These are phyloP conservation scores for Aphaenogaster ashmeadi DNA, from an alignment of 1,140 invertebrate genomes.

Conservation along the genomic window DNA sequence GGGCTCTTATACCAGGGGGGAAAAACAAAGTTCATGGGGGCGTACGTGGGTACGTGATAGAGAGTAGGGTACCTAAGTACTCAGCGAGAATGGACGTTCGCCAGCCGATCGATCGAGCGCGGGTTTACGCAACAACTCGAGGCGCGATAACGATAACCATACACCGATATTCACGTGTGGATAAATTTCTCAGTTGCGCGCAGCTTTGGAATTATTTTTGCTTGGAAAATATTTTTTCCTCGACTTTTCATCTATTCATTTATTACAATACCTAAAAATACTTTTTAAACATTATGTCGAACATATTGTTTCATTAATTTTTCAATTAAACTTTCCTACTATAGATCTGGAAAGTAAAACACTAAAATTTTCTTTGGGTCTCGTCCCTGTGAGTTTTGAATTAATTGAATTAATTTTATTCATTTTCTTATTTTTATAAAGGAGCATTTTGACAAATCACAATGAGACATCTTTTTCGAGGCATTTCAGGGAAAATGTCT, in stretches of 20 bases:
- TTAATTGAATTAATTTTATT: background rate
- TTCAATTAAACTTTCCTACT: background rate
- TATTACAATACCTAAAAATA: background rate
- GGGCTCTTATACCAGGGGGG: conserved; percentile 53
- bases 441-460: background rate
- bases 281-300: background rate
- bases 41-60: conserved; percentile 61
- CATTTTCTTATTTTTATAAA: background rate
- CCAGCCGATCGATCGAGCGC: conserved; percentile 22
- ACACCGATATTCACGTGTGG: background rate
- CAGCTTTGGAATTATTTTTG: background rate
- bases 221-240: background rate
- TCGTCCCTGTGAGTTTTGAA: background rate
- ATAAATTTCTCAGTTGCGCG: background rate
- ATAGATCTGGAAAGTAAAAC: background rate
- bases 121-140: conserved; percentile 5
- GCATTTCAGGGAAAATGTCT: no score
- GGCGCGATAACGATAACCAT: background rate
- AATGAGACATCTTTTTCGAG: no score
- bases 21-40: conserved; percentile 73
- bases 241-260: background rate
- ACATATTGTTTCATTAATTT: background rate
- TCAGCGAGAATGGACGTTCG: background rate
- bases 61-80: conserved; percentile 19
- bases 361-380: background rate